Evolutionary conservation across 2,797 vertebrate species (phyloP), one percentile per base, ranked within the genome.

Genomic region (Morelia viridis): DNA sequence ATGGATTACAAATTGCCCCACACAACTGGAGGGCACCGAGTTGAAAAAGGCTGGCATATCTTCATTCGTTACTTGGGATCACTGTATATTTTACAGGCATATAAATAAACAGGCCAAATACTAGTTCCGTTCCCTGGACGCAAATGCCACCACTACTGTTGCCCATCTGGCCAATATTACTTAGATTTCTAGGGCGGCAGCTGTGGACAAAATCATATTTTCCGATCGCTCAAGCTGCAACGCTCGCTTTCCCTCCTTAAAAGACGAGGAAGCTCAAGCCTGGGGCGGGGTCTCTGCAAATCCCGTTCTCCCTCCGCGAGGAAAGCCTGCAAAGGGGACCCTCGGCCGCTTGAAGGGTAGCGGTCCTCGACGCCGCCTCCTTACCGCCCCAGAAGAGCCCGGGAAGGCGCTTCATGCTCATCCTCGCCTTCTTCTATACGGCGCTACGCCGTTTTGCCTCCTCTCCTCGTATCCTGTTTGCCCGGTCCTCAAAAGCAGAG

Each of bases 301-400:
- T 24, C 1, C 57, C 35, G 35, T 10, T 12, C 41, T 50, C 9
- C 41, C 60, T 46, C 50, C 58, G 35, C 19, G 10, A 10, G 35
- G 22, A 31, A 50, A 1, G 22, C 61, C 24, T 17, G 76, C 41
- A 24, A 24, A 46, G 46, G 1, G 7, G 50, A 8, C 50, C 3
- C 31, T n/a, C 56, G 31, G 8, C 13, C 12, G 41, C 22, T 1
- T 15, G 10, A 0, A 26, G 24, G 31, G 28, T 35, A 62, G 0
- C 15, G 31, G 24, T 28, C 12, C 31, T 28, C 7, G 24, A 1
- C 10, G 8, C 87, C 35, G 15, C 11, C 19, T 28, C 1, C 50
- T 26, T 87, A 92, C 93, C 93, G 87, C 60, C 58, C 28, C 46
- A 61, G 12, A 92, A 13, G 2, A 93, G 46, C 9, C 12, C 24